Percentiles rank a stretch among this genome's conserved stretches.
phyloP scores from a whole-genome alignment of 1,140 invertebrate genomes.

The Bombus superbus region DNA sequence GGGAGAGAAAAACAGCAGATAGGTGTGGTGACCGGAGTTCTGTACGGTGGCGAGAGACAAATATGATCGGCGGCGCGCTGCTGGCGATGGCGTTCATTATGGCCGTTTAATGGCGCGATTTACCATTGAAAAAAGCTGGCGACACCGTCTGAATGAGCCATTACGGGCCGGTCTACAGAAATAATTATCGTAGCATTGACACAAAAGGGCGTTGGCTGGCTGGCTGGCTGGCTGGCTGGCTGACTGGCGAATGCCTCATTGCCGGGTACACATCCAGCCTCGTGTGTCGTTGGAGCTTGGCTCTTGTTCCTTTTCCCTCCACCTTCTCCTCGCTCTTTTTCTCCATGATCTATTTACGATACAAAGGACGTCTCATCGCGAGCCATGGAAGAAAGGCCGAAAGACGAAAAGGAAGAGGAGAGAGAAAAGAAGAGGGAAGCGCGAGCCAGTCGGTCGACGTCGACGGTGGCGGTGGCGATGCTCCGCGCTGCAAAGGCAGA shows the following conservation, averaged over 20 bases:
- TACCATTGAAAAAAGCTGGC: slow-evolving; percentile 76
- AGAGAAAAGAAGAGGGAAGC: slow-evolving; percentile 1
- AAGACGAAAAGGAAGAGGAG: neutral
- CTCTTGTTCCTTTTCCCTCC: neutral
- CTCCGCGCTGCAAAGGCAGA: slow-evolving; percentile 57
- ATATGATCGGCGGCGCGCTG: slow-evolving; percentile 54
- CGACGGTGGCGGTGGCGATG: slow-evolving; percentile 29
- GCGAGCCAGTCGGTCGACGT: slow-evolving; percentile 37
- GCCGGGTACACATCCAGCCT: slow-evolving; percentile 40
- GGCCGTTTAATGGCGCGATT: slow-evolving; percentile 78
- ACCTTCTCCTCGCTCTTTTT: slow-evolving; percentile 11
- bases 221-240: slow-evolving; percentile 6
- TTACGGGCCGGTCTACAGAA: slow-evolving; percentile 79
- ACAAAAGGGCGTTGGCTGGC: slow-evolving; percentile 57
- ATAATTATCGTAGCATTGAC: slow-evolving; percentile 79
- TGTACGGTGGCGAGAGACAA: slow-evolving; percentile 34
- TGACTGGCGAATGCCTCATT: slow-evolving; percentile 55
- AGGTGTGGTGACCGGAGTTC: slow-evolving; percentile 40
- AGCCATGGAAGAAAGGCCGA: slow-evolving; percentile 23
- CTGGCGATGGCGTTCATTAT: slow-evolving; percentile 74
- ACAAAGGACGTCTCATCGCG: slow-evolving; percentile 32
- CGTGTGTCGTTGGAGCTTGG: slow-evolving; percentile 25
- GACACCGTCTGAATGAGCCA: slow-evolving; percentile 81
- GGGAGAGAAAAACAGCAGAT: slow-evolving; percentile 9
- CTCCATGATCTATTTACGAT: slow-evolving; percentile 54